Conservation (phyloP, 1,140 invertebrate genomes). For the Zaprionus vittiger region DNA sequence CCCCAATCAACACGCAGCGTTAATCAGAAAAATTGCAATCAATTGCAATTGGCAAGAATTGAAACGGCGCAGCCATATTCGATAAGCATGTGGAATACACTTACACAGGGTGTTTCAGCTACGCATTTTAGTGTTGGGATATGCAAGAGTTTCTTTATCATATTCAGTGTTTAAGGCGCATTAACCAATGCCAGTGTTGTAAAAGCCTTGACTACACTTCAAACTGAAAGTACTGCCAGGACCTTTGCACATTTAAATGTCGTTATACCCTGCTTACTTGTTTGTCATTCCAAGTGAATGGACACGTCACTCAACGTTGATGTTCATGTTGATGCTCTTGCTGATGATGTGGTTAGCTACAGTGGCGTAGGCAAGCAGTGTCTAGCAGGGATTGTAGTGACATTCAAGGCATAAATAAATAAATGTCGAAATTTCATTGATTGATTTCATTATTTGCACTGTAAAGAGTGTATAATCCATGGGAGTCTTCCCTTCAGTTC, state of each 20-base stretch:
- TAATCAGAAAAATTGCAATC: constrained; percentile 77
- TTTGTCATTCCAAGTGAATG: constrained; percentile 70
- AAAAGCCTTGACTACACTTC: too few species aligned
- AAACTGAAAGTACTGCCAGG: background rate
- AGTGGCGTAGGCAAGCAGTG: background rate
- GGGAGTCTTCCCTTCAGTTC: background rate
- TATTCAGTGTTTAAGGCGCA: background rate
- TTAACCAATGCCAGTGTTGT: background rate
- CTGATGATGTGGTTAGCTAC: constrained; percentile 34
- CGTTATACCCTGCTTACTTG: constrained; percentile 35
- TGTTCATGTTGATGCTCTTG: constrained; percentile 11
- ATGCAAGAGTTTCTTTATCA: background rate
- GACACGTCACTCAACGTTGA: constrained; percentile 56
- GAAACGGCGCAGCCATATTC: constrained; percentile 28
- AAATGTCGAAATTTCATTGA: too few species aligned
- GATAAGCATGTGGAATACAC: background rate
- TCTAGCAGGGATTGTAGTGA: background rate
- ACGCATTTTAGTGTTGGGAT: background rate
- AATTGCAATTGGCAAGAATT: constrained; percentile 70
- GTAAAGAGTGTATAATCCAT: background rate
- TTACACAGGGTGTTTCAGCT: constrained; percentile 13
- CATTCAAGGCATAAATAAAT: background rate
- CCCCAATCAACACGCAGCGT: constrained; percentile 27
- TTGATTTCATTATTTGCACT: too few species aligned
- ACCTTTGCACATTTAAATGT: constrained; percentile 30